phyloP scores from a whole-genome alignment of 2,797 vertebrate species.

The Rhodeus uyekii region DNA sequence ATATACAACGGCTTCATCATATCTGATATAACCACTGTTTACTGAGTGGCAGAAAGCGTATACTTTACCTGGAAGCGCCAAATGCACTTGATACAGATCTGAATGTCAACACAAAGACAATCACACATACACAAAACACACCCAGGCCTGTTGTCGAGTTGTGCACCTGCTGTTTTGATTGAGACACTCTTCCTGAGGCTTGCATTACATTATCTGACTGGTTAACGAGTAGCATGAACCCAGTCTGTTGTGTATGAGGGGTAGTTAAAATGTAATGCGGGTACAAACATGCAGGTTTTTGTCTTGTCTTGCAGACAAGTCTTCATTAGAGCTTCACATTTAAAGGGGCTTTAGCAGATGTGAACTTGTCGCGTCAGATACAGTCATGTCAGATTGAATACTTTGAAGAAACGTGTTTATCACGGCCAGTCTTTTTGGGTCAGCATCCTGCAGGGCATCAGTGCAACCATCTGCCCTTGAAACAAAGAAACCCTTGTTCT shows the following conservation, averaged over 20 bases:
- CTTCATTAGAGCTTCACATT: neutral
- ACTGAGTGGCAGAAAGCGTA: neutral
- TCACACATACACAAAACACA: conserved; percentile 11
- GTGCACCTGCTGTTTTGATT: conserved; percentile 43
- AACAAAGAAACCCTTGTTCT: conserved; percentile 52
- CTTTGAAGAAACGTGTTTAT: neutral
- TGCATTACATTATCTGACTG: neutral
- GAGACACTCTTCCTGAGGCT: neutral
- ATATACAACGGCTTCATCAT: conserved; percentile 22
- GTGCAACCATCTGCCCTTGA: conserved; percentile 42
- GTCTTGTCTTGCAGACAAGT: neutral
- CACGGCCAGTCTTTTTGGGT: neutral
- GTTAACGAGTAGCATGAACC: conserved; percentile 36
- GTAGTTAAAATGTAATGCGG: conserved; percentile 10
- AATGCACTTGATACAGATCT: conserved; percentile 29
- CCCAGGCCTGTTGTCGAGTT: neutral
- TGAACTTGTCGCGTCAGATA: neutral
- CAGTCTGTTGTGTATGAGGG: neutral
- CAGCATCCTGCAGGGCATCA: neutral
- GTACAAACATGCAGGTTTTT: neutral
- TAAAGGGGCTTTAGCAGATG: neutral
- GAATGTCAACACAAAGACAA: conserved; percentile 25
- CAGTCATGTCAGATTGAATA: neutral
- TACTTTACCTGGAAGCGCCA: conserved; percentile 8
- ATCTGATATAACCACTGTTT: conserved; percentile 36